phyloP scores from a whole-genome alignment of 92 coral and sea anemone genomes.

The Siderastrea radians region DNA sequence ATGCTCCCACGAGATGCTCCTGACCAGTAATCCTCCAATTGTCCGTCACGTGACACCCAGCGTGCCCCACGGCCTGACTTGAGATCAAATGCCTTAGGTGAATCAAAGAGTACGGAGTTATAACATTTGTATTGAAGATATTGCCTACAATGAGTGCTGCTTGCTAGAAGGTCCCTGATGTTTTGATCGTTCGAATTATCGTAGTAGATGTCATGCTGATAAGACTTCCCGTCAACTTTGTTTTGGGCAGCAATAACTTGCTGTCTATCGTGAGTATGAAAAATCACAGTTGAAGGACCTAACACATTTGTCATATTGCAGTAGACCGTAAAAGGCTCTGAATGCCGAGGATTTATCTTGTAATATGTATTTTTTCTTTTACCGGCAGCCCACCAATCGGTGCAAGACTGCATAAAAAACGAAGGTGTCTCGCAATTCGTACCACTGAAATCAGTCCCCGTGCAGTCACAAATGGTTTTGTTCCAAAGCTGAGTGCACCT shows the following conservation, averaged over 20 bases:
- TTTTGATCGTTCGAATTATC: conserved; percentile 43
- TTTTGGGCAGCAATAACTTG: conserved; percentile 61
- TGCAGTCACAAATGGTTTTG: conserved; percentile 79
- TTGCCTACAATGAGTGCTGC: conserved; percentile 80
- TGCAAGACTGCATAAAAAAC: conserved; percentile 75
- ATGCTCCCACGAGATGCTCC: conserved; percentile 85
- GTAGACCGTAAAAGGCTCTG: conserved; percentile 74
- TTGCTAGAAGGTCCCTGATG: conserved; percentile 72
- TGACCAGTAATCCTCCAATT: conserved; percentile 88
- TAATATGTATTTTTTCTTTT: conserved; percentile 62
- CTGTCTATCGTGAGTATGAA: conserved; percentile 60
- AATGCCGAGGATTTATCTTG: conserved; percentile 74
- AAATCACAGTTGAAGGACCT: conserved; percentile 83
- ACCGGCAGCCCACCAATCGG: conserved; percentile 84
- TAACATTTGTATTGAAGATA: conserved; percentile 78
- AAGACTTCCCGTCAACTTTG: conserved; percentile 43
- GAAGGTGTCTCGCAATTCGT: conserved; percentile 76
- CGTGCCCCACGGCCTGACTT: conserved; percentile 89
- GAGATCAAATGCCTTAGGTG: conserved; percentile 67
- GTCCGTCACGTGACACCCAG: conserved; percentile 87
- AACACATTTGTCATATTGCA: conserved; percentile 80
- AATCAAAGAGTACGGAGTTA: conserved; percentile 84
- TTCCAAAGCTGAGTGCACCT: conserved; percentile 75
- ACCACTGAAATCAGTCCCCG: conserved; percentile 78
- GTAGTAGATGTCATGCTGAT: conserved; percentile 69